These are phyloP conservation scores for Urocyon cinereoargenteus DNA, from an alignment of 2,797 vertebrate species.

Conservation along the genomic window DNA sequence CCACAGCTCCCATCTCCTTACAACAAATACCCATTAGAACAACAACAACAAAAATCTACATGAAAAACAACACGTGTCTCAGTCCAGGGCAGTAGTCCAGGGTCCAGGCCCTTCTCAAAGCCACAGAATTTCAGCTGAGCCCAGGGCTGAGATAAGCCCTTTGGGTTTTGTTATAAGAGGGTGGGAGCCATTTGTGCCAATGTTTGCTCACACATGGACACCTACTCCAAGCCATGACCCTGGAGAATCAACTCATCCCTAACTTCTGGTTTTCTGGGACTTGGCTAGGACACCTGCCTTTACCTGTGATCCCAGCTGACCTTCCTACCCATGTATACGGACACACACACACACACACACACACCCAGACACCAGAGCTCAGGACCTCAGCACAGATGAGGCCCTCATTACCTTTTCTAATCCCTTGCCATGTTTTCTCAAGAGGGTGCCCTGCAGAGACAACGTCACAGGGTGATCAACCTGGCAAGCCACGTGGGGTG, in stretches of 20 bases:
- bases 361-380: neutral
- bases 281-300: neutral
- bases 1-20: neutral
- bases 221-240: neutral
- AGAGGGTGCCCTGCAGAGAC: slow-evolving; percentile 92
- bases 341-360: accelerated
- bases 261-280: neutral
- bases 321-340: neutral
- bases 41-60: neutral
- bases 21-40: neutral
- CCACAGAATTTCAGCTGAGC: neutral
- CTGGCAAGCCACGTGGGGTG: neutral
- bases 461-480: slow-evolving; percentile 88
- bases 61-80: neutral
- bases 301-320: neutral
- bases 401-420: slow-evolving; percentile 90
- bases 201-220: neutral
- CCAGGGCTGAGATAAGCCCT: neutral
- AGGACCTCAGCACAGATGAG: neutral
- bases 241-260: neutral
- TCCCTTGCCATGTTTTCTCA: slow-evolving; percentile 93
- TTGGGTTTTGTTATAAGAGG: neutral
- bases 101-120: neutral
- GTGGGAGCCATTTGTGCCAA: neutral
- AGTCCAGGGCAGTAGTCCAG: neutral